These are phyloP conservation scores for Monoplex corrugatus DNA, from an alignment of 2,888 invertebrate genomes.

Conservation along the genomic window DNA sequence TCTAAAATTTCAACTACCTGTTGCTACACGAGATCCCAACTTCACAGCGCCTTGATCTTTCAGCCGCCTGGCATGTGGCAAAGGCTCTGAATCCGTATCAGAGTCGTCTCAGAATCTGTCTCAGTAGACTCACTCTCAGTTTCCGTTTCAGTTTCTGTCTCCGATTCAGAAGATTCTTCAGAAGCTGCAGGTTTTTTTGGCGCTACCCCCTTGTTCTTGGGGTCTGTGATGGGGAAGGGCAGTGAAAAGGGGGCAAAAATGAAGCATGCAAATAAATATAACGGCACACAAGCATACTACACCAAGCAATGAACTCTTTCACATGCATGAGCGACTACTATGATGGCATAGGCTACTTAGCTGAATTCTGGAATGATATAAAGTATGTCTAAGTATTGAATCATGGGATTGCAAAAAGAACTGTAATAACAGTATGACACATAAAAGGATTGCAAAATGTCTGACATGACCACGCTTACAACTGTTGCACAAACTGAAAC, in stretches of 20 bases:
- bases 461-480: no score
- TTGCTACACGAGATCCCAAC: slow-evolving; percentile 24
- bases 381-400: no score
- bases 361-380: no score
- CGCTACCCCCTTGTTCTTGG: slow-evolving; percentile 23
- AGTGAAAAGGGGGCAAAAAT: not conserved
- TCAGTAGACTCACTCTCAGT: slow-evolving; percentile 46
- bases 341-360: no score
- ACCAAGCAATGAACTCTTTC: not conserved
- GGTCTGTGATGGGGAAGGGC: slow-evolving; percentile 17
- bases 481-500: no score
- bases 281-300: not conserved
- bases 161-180: slow-evolving; percentile 42
- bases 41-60: slow-evolving; percentile 42
- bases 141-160: slow-evolving; percentile 55
- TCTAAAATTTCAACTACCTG: slow-evolving; percentile 24
- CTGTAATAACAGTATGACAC: no score
- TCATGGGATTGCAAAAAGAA: no score
- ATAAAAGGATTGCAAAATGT: no score
- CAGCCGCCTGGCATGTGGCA: slow-evolving; percentile 21
- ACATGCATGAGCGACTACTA: no score
- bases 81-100: slow-evolving; percentile 30
- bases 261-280: slow-evolving; percentile 27
- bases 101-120: slow-evolving; percentile 39
- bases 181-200: not conserved